These are phyloP conservation scores for Pollenia labialis DNA, from an alignment of 2,888 invertebrate genomes.

Conservation along the genomic window DNA sequence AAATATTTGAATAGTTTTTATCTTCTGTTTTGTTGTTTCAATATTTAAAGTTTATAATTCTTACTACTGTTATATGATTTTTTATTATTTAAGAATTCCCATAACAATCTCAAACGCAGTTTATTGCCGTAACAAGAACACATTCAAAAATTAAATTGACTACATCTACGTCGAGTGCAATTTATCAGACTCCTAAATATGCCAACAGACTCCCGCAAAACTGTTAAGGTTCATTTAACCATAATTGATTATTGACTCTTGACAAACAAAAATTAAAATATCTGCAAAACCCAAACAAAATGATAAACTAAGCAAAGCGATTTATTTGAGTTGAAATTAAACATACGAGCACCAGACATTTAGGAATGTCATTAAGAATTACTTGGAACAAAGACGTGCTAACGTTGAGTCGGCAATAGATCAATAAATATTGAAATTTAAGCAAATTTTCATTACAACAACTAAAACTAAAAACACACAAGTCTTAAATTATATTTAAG, in stretches of 20 bases:
- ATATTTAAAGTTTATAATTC: no score
- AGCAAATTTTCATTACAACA: not conserved
- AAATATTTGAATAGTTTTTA: no score
- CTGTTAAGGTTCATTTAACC: conserved; percentile 53
- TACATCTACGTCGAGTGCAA: not conserved
- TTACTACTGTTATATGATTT: no score
- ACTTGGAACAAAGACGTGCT: conserved; percentile 23
- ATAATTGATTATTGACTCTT: conserved; percentile 68
- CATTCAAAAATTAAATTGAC: not conserved
- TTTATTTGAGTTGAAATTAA: conserved; percentile 64
- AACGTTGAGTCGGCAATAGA: conserved; percentile 22
- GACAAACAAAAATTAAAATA: conserved; percentile 42
- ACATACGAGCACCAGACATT: conserved; percentile 62
- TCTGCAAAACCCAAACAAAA: conserved; percentile 32
- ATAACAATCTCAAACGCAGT: not conserved
- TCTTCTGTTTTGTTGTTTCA: no score
- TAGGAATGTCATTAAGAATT: conserved; percentile 56
- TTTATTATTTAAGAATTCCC: no score
- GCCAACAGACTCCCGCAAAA: conserved; percentile 11
- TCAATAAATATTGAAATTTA: conserved; percentile 43
- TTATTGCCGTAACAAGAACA: not conserved
- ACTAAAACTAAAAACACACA: not conserved
- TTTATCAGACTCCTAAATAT: conserved; percentile 13
- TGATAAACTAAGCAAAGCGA: conserved; percentile 37
- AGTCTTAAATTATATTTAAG: not conserved